Conservation (phyloP, 2,797 vertebrate species). For the Mastacembelus armatus region DNA sequence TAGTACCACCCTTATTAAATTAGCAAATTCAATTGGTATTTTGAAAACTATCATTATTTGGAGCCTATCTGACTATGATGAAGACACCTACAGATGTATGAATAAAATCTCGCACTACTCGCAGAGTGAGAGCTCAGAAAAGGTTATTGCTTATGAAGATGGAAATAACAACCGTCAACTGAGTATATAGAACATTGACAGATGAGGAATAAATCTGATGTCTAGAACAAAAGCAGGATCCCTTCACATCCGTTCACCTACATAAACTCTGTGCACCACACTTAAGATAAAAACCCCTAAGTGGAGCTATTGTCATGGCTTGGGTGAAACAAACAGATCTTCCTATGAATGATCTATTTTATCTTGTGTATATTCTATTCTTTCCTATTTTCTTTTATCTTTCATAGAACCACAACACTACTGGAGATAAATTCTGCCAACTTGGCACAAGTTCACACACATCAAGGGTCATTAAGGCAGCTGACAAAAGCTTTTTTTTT, state of each 20-base stretch:
- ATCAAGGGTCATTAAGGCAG: slow-evolving; percentile 67
- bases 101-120: slow-evolving; percentile 12
- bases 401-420: slow-evolving; percentile 47
- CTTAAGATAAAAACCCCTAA: slow-evolving; percentile 47
- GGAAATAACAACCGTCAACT: slow-evolving; percentile 13
- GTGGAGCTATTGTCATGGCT: slow-evolving; percentile 40
- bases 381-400: slow-evolving; percentile 57
- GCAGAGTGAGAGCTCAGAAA: slow-evolving; percentile 2
- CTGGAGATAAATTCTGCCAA: slow-evolving; percentile 66
- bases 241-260: slow-evolving; percentile 25
- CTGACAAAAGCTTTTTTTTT: slow-evolving; percentile 66
- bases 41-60: too few species aligned
- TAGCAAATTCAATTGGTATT: too few species aligned
- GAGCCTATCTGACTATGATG: too few species aligned
- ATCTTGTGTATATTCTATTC: slow-evolving; percentile 31
- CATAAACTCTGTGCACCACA: slow-evolving; percentile 21
- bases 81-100: slow-evolving; percentile 10
- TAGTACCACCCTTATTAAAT: too few species aligned
- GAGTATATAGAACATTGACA: slow-evolving; percentile 56
- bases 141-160: slow-evolving; percentile 22
- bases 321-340: slow-evolving; percentile 36
- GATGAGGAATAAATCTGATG: slow-evolving; percentile 45
- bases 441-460: slow-evolving; percentile 71
- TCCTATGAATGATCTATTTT: slow-evolving; percentile 40
- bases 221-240: slow-evolving; percentile 39